Evolutionary conservation across 1,140 invertebrate species (phyloP).

Genomic region (Drosophila melanogaster): DNA sequence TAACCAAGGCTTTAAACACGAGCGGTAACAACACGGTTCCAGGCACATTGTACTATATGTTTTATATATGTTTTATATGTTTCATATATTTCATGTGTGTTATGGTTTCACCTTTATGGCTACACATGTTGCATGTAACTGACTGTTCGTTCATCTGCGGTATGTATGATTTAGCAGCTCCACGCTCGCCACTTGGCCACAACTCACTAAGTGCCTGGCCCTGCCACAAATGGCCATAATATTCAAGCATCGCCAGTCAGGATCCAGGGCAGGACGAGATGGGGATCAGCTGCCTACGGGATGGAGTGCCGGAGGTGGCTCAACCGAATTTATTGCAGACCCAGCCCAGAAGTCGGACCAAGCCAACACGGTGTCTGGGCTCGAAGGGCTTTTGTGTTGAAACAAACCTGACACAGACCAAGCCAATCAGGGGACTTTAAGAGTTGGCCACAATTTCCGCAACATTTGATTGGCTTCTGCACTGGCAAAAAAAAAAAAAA

Average conservation of each 20-base stretch:
- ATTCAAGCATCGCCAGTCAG: constrained; percentile 38
- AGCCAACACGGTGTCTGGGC: constrained; percentile 9
- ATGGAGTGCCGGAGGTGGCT: constrained; percentile 7
- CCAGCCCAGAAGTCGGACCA: constrained; percentile 12
- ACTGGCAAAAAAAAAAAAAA: neutral
- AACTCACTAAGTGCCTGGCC: constrained; percentile 69
- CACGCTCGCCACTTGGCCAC: constrained; percentile 71
- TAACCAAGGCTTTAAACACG: constrained; percentile 10
- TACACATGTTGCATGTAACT: constrained; percentile 31
- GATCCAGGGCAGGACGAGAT: too few relatives aligned
- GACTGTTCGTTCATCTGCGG: constrained; percentile 33
- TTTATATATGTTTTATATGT: constrained; percentile 10
- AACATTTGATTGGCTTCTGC: constrained; percentile 62
- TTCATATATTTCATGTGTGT: constrained; percentile 12
- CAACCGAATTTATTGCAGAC: constrained; percentile 60
- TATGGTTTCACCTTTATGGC: constrained; percentile 5
- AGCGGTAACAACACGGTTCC: neutral
- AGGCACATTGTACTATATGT: constrained; percentile 9
- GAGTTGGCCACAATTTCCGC: constrained; percentile 76
- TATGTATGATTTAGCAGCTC: constrained; percentile 66
- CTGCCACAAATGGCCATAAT: constrained; percentile 73
- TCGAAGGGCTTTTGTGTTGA: constrained; percentile 52
- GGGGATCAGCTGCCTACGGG: neutral
- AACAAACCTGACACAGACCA: constrained; percentile 59
- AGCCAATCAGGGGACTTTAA: constrained; percentile 73